Evolutionary conservation across 2,888 invertebrate species (phyloP).

Genomic region (Andrena trimmerana): DNA sequence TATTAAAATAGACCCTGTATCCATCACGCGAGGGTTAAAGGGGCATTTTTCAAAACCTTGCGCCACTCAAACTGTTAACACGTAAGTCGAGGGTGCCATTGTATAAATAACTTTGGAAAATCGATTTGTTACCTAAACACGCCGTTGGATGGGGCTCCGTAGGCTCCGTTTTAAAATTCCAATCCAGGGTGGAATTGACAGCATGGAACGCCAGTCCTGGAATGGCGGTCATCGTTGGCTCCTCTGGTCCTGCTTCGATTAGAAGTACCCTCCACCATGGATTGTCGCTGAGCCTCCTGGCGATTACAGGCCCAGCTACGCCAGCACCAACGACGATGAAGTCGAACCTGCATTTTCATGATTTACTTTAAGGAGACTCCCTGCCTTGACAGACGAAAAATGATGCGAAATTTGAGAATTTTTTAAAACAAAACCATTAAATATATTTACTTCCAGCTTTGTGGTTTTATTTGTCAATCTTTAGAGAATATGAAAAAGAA

Average conservation of each 20-base stretch:
- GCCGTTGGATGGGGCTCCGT: conserved; percentile 83
- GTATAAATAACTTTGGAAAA: neutral
- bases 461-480: too few species aligned
- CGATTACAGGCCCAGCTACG: conserved; percentile 85
- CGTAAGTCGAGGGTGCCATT: too few species aligned
- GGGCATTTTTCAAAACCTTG: too few species aligned
- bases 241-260: conserved; percentile 85
- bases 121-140: conserved; percentile 77
- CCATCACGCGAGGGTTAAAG: too few species aligned
- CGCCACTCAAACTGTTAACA: too few species aligned
- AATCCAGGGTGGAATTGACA: conserved; percentile 84
- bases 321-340: conserved; percentile 85
- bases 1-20: too few species aligned
- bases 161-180: conserved; percentile 86
- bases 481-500: too few species aligned
- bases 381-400: too few species aligned
- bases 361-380: neutral
- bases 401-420: too few species aligned
- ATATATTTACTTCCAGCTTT: too few species aligned
- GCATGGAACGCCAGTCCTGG: conserved; percentile 84
- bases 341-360: conserved; percentile 80
- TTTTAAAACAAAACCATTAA: too few species aligned
- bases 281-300: conserved; percentile 85
- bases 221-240: conserved; percentile 84
- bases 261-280: conserved; percentile 84